phyloP scores from a whole-genome alignment of 2,797 vertebrate genomes.

The Squalus acanthias region DNA sequence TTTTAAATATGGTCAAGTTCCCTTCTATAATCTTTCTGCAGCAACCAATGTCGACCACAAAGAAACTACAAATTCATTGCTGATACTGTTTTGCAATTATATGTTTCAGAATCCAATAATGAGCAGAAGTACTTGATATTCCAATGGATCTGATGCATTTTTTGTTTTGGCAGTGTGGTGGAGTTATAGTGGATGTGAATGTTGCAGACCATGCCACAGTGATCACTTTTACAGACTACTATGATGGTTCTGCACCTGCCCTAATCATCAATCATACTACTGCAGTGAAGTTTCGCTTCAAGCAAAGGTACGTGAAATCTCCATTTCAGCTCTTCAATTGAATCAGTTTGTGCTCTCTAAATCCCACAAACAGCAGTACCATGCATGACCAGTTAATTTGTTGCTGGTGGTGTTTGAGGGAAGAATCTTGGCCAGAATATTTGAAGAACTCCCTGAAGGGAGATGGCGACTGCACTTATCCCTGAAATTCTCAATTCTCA shows the following conservation, averaged over 20 bases:
- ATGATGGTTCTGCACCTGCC: slow-evolving; percentile 84
- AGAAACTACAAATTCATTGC: neutral
- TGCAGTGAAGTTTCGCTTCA: slow-evolving; percentile 64
- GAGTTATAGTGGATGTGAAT: slow-evolving; percentile 79
- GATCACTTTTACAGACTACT: slow-evolving; percentile 80
- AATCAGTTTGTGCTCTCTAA: neutral
- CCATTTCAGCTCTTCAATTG: neutral
- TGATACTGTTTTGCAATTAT: neutral
- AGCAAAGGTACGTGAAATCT: slow-evolving; percentile 69
- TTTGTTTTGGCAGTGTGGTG: slow-evolving; percentile 64
- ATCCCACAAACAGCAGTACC: neutral
- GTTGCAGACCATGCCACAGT: slow-evolving; percentile 75
- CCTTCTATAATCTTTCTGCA: neutral
- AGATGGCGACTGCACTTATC: too few relatives aligned
- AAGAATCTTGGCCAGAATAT: neutral
- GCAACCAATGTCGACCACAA: neutral
- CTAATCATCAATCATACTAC: slow-evolving; percentile 85
- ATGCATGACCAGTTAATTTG: neutral
- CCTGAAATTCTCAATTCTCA: too few relatives aligned
- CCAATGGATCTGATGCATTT: neutral
- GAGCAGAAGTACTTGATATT: neutral
- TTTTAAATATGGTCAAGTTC: neutral
- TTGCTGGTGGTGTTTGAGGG: neutral
- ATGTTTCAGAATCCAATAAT: neutral
- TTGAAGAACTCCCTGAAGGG: neutral